A percentile compares a stretch with the other conserved stretches of the same genome.
These are phyloP conservation scores for Neogale vison DNA, from an alignment of 2,113 vertebrate species.

Conservation along the genomic window DNA sequence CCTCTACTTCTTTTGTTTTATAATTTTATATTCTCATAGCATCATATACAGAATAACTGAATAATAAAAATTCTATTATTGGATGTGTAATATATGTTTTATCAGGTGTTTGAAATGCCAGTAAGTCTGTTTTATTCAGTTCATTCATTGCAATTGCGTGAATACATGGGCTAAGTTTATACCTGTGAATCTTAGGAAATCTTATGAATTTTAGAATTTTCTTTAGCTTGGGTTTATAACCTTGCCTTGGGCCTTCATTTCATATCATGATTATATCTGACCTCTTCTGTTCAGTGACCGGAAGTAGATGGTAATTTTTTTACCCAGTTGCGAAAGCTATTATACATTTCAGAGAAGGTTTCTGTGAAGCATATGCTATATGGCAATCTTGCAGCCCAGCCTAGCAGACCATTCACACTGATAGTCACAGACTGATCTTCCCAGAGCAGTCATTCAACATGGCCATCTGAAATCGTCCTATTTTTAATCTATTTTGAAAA, in stretches of 20 bases:
- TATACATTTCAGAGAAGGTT: background rate
- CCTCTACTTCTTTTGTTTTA: background rate
- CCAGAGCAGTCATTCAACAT: constrained; percentile 43
- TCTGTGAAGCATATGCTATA: background rate
- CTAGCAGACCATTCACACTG: constrained; percentile 41
- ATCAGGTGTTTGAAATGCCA: background rate
- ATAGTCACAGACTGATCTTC: background rate
- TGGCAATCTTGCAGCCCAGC: background rate
- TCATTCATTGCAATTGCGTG: background rate
- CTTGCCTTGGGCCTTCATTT: background rate
- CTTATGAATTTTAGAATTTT: background rate
- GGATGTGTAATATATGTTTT: background rate
- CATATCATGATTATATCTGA: background rate
- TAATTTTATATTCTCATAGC: background rate
- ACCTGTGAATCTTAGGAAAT: background rate
- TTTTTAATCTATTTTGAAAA: constrained; percentile 67
- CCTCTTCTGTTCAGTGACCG: background rate
- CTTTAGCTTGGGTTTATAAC: background rate
- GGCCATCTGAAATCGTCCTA: constrained; percentile 3
- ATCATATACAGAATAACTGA: background rate
- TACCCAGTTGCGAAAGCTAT: background rate
- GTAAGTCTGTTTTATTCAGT: background rate
- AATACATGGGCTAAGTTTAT: background rate
- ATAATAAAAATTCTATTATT: background rate
- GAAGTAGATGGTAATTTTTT: background rate